Evolutionary conservation across 2,888 invertebrate genomes (phyloP).

Genomic region (Cosmia pyralina): DNA sequence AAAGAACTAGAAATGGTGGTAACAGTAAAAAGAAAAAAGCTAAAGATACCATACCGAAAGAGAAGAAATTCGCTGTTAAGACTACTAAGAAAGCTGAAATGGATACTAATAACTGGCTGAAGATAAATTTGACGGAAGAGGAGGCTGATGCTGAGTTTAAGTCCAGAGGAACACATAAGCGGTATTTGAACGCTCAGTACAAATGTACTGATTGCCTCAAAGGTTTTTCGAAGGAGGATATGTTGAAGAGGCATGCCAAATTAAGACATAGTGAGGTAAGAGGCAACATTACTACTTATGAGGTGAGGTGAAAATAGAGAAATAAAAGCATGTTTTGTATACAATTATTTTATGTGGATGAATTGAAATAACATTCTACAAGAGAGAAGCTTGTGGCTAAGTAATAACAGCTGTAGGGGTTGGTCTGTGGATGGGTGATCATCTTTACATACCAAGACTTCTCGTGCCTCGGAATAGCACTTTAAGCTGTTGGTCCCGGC

Average conservation of each 20-base stretch:
- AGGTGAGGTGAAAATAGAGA: too few relatives aligned
- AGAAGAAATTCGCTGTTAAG: constrained; percentile 67
- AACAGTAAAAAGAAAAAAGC: constrained; percentile 63
- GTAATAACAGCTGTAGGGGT: too few relatives aligned
- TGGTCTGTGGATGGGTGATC: too few relatives aligned
- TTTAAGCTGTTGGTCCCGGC: too few relatives aligned
- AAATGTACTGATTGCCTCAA: constrained; percentile 83
- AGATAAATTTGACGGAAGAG: constrained; percentile 76
- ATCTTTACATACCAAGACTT: too few relatives aligned
- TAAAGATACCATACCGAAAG: constrained; percentile 48
- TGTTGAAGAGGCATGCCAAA: constrained; percentile 79
- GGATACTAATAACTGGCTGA: constrained; percentile 78
- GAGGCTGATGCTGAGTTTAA: constrained; percentile 79
- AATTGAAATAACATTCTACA: too few relatives aligned
- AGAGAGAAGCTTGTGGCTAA: too few relatives aligned
- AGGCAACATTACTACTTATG: too few relatives aligned
- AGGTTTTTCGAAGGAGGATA: constrained; percentile 82
- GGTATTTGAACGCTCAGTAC: constrained; percentile 75
- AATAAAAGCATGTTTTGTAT: too few relatives aligned
- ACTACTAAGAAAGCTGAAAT: constrained; percentile 68
- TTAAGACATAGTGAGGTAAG: constrained; percentile 81
- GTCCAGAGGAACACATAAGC: constrained; percentile 71
- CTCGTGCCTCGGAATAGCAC: too few relatives aligned
- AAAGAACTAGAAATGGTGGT: constrained; percentile 46
- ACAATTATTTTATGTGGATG: too few relatives aligned